phyloP scores from a whole-genome alignment of 92 coral and sea anemone genomes.

The Siderastrea radians region DNA sequence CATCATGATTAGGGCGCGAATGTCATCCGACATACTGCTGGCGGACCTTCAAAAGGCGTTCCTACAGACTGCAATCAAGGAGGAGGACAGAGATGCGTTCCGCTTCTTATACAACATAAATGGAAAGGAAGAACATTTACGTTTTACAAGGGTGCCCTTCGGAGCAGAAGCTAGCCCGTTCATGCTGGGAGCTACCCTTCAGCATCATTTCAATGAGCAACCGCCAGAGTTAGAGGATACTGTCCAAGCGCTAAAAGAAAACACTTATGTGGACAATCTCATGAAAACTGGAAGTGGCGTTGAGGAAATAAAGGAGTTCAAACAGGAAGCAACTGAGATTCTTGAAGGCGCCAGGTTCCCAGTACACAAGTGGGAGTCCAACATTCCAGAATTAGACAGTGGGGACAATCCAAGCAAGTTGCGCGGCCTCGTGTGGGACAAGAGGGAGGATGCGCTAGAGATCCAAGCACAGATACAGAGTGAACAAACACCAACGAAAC shows the following conservation, averaged over 20 bases:
- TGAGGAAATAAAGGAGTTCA: slow-evolving; percentile 31
- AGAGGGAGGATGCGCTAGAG: slow-evolving; percentile 30
- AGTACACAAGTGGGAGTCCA: slow-evolving; percentile 62
- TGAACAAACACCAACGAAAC: slow-evolving; percentile 23
- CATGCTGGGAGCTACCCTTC: slow-evolving; percentile 71
- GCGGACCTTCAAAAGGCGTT: slow-evolving; percentile 72
- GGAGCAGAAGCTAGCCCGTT: slow-evolving; percentile 76
- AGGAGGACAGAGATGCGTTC: slow-evolving; percentile 65
- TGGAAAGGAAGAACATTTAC: slow-evolving; percentile 56
- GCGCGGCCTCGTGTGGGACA: slow-evolving; percentile 66
- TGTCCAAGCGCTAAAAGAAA: slow-evolving; percentile 34
- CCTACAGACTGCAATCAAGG: slow-evolving; percentile 45
- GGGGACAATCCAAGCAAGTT: slow-evolving; percentile 51
- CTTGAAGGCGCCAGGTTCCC: slow-evolving; percentile 55
- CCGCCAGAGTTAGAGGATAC: slow-evolving; percentile 46
- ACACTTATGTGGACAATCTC: slow-evolving; percentile 16
- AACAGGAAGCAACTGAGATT: slow-evolving; percentile 34
- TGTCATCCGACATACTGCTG: slow-evolving; percentile 59
- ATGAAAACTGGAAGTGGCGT: slow-evolving; percentile 54
- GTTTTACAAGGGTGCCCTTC: slow-evolving; percentile 72
- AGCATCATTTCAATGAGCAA: slow-evolving; percentile 66
- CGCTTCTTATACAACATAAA: slow-evolving; percentile 52
- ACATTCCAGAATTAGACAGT: slow-evolving; percentile 39
- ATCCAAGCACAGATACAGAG: not conserved
- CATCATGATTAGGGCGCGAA: slow-evolving; percentile 71